Percentiles rank a stretch among this genome's conserved stretches.
Evolutionary conservation across 2,113 vertebrate species (phyloP).

Genomic region (Neopipo cinnamomea): DNA sequence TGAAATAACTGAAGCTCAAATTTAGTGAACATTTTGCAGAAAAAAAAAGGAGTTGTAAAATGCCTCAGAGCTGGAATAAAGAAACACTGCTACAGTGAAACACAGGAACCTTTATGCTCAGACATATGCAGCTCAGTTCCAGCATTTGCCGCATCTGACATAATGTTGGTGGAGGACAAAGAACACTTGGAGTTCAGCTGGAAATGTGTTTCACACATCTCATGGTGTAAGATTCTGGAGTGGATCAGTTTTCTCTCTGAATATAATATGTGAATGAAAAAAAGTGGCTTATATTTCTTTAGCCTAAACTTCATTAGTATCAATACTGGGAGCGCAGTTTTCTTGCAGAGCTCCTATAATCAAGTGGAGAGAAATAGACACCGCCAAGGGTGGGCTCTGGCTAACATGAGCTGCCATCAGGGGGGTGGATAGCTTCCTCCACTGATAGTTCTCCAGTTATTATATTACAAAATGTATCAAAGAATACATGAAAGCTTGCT

Average conservation of each 20-base stretch:
- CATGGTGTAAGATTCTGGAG: background rate
- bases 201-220: background rate
- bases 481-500: background rate
- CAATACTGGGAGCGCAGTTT: background rate
- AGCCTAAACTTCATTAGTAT: background rate
- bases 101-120: background rate
- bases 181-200: background rate
- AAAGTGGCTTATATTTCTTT: background rate
- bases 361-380: background rate
- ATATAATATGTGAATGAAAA: background rate
- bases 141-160: background rate
- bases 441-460: background rate
- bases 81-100: background rate
- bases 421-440: background rate
- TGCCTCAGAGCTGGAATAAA: background rate
- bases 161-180: background rate
- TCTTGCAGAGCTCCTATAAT: background rate
- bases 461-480: background rate
- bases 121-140: background rate
- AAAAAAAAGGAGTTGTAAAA: background rate
- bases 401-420: background rate
- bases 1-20: background rate
- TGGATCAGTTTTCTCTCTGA: background rate
- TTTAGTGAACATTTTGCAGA: background rate
- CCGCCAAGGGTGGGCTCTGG: background rate